Base-by-base conservation (phyloP, 2,888 invertebrate species). In the Eilema griseolum region DNA sequence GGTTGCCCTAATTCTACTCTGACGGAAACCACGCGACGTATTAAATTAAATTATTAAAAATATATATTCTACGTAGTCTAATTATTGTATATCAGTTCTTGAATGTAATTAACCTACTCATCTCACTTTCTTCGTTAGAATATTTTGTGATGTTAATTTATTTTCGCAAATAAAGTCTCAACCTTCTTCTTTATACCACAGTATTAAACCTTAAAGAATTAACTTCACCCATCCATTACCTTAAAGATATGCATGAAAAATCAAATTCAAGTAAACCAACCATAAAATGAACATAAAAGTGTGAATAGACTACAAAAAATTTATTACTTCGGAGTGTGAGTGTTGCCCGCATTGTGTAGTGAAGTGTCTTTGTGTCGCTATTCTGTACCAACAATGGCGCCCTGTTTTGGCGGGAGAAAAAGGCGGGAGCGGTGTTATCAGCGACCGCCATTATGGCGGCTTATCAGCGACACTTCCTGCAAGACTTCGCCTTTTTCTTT, bases 381-480 rank as follows among this genome's bases (percentile, higher is more conserved):
- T 90, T 92, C 90, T 91, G 80, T 79, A 84, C 85, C 85, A 86
- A 94, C 94, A 94, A 95, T 91, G 90, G 93, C 92, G 90, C 91
- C 90, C 84, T 92, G 91, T 93, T 92, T 92, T 90, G 92, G 91
- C 93, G 92, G 91, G 93, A 93, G 93, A 93, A 94, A 93, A 95
- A 94, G 94, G 95, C 94, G 94, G 94, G 94, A 90, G 88, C 90
- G 80, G 88, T 92, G 94, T 94, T 95, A 95, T 95, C 94, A 90
- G 89, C 86, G 86, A 81, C 83, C 88, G 93, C 95, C 95, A 95
- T 95, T 95, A 95, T 94, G 94, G 89, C 82, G 90, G 95, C 95
- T 95, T 95, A 95, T 95, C 95, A 94, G 92, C 78, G 87, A 77
- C 85, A 86, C 90, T 91, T 91, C 93, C 94, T 88, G 89, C 87